Percentiles rank a stretch among this genome's conserved stretches.
Conservation (phyloP, 2,797 vertebrate genomes). For the Brachymystax lenok region DNA sequence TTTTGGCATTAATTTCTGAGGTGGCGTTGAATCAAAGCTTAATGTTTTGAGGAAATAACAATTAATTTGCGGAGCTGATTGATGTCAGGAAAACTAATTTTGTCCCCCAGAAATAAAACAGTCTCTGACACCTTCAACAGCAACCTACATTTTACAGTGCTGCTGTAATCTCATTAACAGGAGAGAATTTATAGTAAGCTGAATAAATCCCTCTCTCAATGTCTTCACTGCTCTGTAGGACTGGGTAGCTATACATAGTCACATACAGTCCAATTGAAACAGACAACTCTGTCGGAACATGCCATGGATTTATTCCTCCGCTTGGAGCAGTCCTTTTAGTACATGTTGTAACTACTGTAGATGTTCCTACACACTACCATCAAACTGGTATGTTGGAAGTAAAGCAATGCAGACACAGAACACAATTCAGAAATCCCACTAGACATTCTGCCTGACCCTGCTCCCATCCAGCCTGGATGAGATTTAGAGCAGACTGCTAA, state of each 20-base stretch:
- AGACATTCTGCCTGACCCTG: too few relatives aligned
- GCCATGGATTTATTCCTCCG: too few relatives aligned
- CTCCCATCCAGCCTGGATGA: too few relatives aligned
- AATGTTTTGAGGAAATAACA: slow-evolving; percentile 71
- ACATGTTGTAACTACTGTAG: too few relatives aligned
- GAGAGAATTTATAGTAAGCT: slow-evolving; percentile 49
- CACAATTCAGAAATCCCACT: too few relatives aligned
- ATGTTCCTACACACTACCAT: too few relatives aligned
- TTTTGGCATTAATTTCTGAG: slow-evolving; percentile 68
- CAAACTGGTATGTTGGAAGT: too few relatives aligned
- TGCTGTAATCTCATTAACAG: slow-evolving; percentile 69
- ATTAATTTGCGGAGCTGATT: slow-evolving; percentile 68
- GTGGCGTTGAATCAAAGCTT: slow-evolving; percentile 61
- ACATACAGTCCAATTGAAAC: slow-evolving; percentile 23
- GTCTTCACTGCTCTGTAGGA: slow-evolving; percentile 32
- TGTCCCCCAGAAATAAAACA: slow-evolving; percentile 54
- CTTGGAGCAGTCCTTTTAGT: too few relatives aligned
- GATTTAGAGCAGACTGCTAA: too few relatives aligned
- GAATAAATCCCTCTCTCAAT: slow-evolving; percentile 49
- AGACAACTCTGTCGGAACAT: slow-evolving; percentile 11
- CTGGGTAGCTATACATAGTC: slow-evolving; percentile 20
- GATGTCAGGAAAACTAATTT: slow-evolving; percentile 67
- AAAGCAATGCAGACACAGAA: too few relatives aligned
- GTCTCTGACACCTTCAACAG: slow-evolving; percentile 54
- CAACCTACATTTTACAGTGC: slow-evolving; percentile 69